Percentiles rank a stretch among this genome's conserved stretches.
Evolutionary conservation across 2,113 vertebrate genomes (phyloP).

Genomic region (Arizona elegans): DNA sequence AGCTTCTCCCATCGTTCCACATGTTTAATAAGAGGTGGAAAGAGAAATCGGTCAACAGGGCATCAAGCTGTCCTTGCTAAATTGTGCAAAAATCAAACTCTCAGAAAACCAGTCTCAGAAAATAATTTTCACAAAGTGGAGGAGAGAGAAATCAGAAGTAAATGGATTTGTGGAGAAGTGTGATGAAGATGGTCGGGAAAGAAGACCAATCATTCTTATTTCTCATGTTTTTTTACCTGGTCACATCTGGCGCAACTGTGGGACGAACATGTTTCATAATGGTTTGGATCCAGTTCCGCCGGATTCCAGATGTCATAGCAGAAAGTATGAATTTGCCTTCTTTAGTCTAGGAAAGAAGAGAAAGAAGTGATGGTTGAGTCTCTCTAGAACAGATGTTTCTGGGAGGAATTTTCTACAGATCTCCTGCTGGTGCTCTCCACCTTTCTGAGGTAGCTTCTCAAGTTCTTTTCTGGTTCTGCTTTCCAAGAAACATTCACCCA

Average conservation of each 20-base stretch:
- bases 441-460: background rate
- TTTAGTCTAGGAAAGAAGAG: slow-evolving; percentile 75
- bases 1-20: background rate
- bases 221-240: slow-evolving; percentile 76
- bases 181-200: background rate
- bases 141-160: background rate
- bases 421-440: background rate
- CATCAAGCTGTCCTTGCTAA: background rate
- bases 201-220: background rate
- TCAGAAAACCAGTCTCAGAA: slow-evolving; percentile 38
- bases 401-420: accelerated
- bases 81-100: slow-evolving; percentile 46
- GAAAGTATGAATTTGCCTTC: slow-evolving; percentile 89
- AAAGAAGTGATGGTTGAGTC: accelerated
- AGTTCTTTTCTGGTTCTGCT: background rate
- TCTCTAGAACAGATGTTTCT: background rate
- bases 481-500: background rate
- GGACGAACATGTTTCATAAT: slow-evolving; percentile 94
- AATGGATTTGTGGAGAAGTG: slow-evolving; percentile 7
- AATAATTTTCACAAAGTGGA: background rate
- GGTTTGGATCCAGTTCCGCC: slow-evolving; percentile 97
- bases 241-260: slow-evolving; percentile 87
- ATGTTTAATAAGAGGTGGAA: background rate
- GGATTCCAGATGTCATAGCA: slow-evolving; percentile 96
- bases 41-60: background rate